Evolutionary conservation across 2,113 vertebrate species (phyloP).

Genomic region (Butastur rufipennis): DNA sequence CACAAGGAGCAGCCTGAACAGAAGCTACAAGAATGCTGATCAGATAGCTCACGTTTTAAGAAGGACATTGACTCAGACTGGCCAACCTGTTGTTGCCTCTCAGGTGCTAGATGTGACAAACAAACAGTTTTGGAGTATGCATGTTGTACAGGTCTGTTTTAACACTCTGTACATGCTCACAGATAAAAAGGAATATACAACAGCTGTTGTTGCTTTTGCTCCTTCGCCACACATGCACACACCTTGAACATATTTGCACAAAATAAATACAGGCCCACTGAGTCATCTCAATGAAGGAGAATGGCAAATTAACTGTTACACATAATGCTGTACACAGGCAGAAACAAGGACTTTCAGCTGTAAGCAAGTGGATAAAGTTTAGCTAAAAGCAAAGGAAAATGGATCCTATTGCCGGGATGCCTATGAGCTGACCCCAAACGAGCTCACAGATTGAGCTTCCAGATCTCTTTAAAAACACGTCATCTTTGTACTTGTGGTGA

Average conservation of each 20-base stretch:
- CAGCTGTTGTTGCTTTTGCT: not conserved
- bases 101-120: not conserved
- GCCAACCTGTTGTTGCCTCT: not conserved
- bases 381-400: not conserved
- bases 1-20: not conserved
- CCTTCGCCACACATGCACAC: not conserved
- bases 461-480: not conserved
- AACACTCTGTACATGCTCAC: not conserved
- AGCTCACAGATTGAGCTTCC: not conserved
- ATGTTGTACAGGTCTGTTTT: not conserved
- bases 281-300: not conserved
- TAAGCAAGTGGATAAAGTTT: not conserved
- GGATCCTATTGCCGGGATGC: not conserved
- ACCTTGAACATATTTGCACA: not conserved
- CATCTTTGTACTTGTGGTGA: not conserved
- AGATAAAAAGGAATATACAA: not conserved
- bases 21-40: not conserved
- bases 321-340: not conserved
- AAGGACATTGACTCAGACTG: not conserved
- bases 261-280: not conserved
- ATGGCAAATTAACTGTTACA: not conserved
- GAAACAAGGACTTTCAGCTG: not conserved
- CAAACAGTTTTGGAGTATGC: not conserved
- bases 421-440: not conserved
- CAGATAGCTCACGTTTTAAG: not conserved